These are phyloP conservation scores for Allophyes oxyacanthae DNA, from an alignment of 2,888 invertebrate species.

Conservation along the genomic window DNA sequence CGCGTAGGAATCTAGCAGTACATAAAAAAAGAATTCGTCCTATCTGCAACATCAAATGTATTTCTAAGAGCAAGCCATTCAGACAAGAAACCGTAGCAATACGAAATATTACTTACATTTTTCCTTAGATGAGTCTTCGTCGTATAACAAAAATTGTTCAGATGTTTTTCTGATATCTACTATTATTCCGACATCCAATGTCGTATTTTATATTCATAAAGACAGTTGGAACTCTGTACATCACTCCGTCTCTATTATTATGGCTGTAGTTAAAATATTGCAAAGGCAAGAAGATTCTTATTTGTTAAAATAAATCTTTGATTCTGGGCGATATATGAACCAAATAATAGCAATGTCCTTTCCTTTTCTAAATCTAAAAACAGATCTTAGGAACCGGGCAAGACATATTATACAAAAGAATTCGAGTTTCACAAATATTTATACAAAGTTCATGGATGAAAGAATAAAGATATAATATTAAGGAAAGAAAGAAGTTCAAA, in stretches of 20 bases:
- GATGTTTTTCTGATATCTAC: conserved; percentile 44
- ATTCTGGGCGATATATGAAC: no score
- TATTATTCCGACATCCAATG: conserved; percentile 37
- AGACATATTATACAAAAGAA: no score
- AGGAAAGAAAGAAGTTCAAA: no score
- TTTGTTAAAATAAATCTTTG: not conserved
- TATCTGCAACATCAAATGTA: conserved; percentile 37
- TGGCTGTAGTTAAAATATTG: not conserved
- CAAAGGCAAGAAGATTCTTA: not conserved
- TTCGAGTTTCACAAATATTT: no score
- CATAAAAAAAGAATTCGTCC: conserved; percentile 8
- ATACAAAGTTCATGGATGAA: no score
- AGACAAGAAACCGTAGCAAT: conserved; percentile 35
- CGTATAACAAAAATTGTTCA: conserved; percentile 31
- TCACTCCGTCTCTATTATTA: conserved; percentile 9
- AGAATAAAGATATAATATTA: no score
- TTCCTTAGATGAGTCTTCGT: conserved; percentile 25
- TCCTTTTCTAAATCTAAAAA: no score
- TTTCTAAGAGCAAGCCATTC: conserved; percentile 32
- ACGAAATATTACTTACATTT: conserved; percentile 48
- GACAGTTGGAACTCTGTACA: conserved; percentile 21
- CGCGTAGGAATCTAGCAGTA: no score
- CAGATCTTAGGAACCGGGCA: no score
- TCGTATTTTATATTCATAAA: conserved; percentile 45
- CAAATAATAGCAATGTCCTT: no score